A percentile compares a stretch with the other conserved stretches of the same genome.
These are phyloP conservation scores for Pantherophis alleghaniensis DNA, from an alignment of 2,797 vertebrate species.

Conservation along the genomic window DNA sequence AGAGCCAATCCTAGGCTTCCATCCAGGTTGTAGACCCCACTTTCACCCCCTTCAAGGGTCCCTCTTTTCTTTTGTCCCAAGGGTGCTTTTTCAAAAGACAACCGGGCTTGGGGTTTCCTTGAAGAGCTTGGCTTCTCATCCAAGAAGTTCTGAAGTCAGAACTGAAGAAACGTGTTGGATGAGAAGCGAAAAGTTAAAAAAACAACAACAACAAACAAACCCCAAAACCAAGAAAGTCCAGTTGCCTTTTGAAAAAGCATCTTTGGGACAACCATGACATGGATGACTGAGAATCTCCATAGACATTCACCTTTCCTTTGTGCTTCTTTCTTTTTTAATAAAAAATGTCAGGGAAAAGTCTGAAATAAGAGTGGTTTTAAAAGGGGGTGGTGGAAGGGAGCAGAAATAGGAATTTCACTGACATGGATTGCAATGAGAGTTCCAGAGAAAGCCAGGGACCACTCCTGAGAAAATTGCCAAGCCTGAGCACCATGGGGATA, in stretches of 20 bases:
- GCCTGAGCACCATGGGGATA: not conserved
- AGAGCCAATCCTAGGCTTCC: not conserved
- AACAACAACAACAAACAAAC: not conserved
- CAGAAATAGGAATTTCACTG: not conserved
- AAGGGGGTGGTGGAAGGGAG: not conserved
- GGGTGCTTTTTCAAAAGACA: not conserved
- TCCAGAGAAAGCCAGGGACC: not conserved
- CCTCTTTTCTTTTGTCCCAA: not conserved
- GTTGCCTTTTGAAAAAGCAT: not conserved
- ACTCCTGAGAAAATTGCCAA: not conserved
- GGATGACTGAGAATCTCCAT: not conserved
- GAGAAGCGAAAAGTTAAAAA: not conserved
- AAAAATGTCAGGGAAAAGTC: not conserved
- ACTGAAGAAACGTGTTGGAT: not conserved
- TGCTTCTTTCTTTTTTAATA: not conserved
- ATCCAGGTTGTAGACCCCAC: not conserved
- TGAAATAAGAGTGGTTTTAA: not conserved
- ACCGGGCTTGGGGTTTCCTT: not conserved
- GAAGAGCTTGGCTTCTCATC: not conserved
- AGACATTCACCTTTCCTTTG: not conserved
- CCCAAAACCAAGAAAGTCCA: not conserved
- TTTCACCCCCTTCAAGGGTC: not conserved
- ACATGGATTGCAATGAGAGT: not conserved
- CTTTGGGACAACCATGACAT: not conserved
- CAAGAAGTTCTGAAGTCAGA: not conserved